Evolutionary conservation across 2,797 vertebrate species (phyloP), one percentile per base, ranked within the genome.

Genomic region (Acanthurus leucopareius): DNA sequence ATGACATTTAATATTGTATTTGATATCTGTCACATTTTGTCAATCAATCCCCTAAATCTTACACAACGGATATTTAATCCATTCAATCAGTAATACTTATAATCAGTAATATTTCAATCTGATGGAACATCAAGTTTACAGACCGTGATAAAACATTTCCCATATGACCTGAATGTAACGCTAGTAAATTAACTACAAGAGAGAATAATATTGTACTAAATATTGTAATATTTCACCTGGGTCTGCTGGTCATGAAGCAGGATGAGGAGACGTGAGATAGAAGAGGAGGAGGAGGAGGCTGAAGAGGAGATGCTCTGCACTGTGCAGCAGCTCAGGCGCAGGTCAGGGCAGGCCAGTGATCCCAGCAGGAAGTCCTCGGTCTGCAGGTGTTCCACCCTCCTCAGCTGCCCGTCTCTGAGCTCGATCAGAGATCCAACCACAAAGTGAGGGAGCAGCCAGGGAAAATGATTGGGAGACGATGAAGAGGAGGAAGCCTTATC

Each of bases 341-440:
- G 83, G 72, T 94, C 93, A 0, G 94, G 95, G 72, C 93, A 91
- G 53, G 90, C 90, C 42, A 90, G 78, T 0, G 93, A 92, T n/a
- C 94, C 94, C 20, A 91, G 79, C 84, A 95, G 88, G 77, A 96
- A 95, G 84, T 96, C 95, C 79, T 96, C 94, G 0, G 93, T 94
- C 85, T 89, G 92, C 75, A 96, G 85, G 77, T 95, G 93, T 70
- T 96, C 95, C 81, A 96, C 95, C 68, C 81, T 88, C 70, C 93
- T 93, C 78, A 95, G 89, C 40, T 80, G 88, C 4, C 95, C 95
- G 0, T 94, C 93, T 40, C 84, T 82, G 32, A 96, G 94, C 90
- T 96, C 94, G 11, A 96, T 94, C 64, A 96, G 90, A 22, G 95
- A 95, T 61, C 95, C 95, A 0, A 91, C 93, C 57, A 74, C 86